Evolutionary conservation across 1,140 invertebrate genomes (phyloP).

Genomic region (Drosophila triauraria): DNA sequence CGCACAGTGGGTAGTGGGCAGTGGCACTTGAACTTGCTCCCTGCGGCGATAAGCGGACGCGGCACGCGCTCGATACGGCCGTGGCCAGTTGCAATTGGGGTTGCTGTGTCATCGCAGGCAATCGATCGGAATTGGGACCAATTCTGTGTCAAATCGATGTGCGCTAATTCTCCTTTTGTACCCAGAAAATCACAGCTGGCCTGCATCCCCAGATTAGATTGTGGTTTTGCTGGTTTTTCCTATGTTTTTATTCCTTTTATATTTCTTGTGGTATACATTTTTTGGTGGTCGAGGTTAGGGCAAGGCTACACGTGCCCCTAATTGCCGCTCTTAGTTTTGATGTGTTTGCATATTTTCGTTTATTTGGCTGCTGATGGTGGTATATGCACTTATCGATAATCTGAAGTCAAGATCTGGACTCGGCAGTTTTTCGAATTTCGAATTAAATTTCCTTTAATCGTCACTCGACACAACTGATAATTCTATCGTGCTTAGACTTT

Average conservation of each 20-base stretch:
- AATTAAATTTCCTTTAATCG: constrained; percentile 20
- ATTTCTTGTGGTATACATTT: constrained; percentile 26
- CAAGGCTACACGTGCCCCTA: constrained; percentile 58
- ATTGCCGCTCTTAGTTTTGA: constrained; percentile 12
- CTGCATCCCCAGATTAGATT: constrained; percentile 60
- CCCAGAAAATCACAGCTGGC: neutral
- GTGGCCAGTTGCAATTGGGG: constrained; percentile 51
- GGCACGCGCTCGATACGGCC: constrained; percentile 50
- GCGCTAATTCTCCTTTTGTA: constrained; percentile 7
- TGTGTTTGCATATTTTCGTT: constrained; percentile 21
- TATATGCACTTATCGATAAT: constrained; percentile 16
- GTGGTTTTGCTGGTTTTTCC: constrained; percentile 30
- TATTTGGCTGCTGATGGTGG: neutral
- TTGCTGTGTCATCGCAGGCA: constrained; percentile 27
- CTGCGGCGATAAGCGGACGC: constrained; percentile 45
- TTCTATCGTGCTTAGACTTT: constrained; percentile 32
- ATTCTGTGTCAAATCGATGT: constrained; percentile 2
- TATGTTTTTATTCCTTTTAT: constrained; percentile 7
- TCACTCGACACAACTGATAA: constrained; percentile 25
- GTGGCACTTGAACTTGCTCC: constrained; percentile 61
- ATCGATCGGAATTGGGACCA: constrained; percentile 15
- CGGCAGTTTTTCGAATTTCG: neutral
- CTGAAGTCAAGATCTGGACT: constrained; percentile 20
- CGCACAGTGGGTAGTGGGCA: constrained; percentile 23
- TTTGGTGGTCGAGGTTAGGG: constrained; percentile 47